phyloP scores from a whole-genome alignment of 2,797 vertebrate species.

The Harpagifer antarcticus region DNA sequence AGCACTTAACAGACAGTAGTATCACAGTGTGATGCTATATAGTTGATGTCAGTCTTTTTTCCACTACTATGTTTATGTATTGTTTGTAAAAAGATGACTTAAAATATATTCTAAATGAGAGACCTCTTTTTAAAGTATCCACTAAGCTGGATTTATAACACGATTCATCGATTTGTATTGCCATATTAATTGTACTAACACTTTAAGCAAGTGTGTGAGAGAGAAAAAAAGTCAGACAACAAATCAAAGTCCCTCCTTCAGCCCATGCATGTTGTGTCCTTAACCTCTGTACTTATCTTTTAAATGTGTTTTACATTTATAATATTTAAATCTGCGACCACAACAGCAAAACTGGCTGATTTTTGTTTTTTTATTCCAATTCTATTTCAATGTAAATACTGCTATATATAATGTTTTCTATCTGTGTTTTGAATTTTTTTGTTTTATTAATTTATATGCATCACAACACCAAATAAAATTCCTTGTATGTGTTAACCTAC shows the following conservation, averaged over 20 bases:
- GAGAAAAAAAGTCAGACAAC: slow-evolving; percentile 14
- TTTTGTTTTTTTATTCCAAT: no score
- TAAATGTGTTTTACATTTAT: neutral
- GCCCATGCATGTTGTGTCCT: neutral
- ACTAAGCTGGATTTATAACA: slow-evolving; percentile 8
- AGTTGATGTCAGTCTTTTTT: neutral
- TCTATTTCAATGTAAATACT: no score
- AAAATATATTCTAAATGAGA: slow-evolving; percentile 2
- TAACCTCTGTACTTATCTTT: neutral
- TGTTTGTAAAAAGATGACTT: slow-evolving; percentile 7
- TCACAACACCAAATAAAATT: no score
- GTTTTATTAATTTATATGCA: no score
- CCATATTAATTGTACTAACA: slow-evolving; percentile 19
- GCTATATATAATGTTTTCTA: no score
- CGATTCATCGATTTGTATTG: slow-evolving; percentile 45
- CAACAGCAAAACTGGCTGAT: slow-evolving; percentile 4
- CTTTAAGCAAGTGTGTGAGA: slow-evolving; percentile 27
- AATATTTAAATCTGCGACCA: slow-evolving; percentile 11
- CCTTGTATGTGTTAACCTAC: no score
- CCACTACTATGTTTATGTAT: neutral
- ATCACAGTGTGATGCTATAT: no score
- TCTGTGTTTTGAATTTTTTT: no score
- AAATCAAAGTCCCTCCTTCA: slow-evolving; percentile 11
- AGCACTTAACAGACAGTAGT: neutral
- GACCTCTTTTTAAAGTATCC: neutral